Percentiles rank a stretch among this genome's conserved stretches.
Conservation (phyloP, 64 coral and sea anemone species). For the Trachythela sp. region DNA sequence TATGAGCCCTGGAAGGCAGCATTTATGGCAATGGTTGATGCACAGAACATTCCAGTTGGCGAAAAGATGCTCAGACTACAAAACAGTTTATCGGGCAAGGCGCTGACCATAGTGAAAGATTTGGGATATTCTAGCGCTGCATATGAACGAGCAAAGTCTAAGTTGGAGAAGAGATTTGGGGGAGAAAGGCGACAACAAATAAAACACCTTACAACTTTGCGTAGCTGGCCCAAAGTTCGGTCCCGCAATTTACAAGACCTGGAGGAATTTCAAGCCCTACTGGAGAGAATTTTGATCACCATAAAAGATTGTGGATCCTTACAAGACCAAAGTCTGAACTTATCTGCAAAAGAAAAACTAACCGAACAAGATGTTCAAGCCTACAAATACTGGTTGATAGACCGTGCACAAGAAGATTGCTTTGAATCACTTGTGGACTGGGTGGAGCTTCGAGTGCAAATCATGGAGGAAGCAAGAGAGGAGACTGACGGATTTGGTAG, state of each 20-base stretch:
- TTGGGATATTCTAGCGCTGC: conserved; percentile 43
- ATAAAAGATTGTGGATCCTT: background rate
- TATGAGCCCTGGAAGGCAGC: conserved; percentile 51
- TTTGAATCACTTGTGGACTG: conserved; percentile 47
- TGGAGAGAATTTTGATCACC: conserved; percentile 43
- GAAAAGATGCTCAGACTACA: conserved; percentile 62
- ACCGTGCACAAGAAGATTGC: conserved; percentile 25
- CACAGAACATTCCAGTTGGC: background rate
- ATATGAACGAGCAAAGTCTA: conserved; percentile 44
- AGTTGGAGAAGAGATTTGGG: conserved; percentile 50
- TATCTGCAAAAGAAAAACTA: conserved; percentile 55
- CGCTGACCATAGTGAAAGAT: conserved; percentile 41
- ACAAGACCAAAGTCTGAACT: conserved; percentile 41
- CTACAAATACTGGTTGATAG: conserved; percentile 40
- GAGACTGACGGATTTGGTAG: background rate
- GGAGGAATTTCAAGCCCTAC: conserved; percentile 41
- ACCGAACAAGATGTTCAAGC: conserved; percentile 46
- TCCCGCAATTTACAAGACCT: conserved; percentile 40
- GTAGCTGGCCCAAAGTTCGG: conserved; percentile 34
- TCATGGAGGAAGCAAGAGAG: conserved; percentile 58
- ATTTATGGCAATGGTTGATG: conserved; percentile 49
- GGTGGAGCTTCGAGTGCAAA: conserved; percentile 34
- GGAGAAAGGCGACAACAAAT: conserved; percentile 46
- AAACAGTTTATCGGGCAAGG: conserved; percentile 41
- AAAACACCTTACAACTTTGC: conserved; percentile 54